A percentile compares a stretch with the other conserved stretches of the same genome.
These are phyloP conservation scores for Zootoca vivipara DNA, from an alignment of 2,113 vertebrate species.

Conservation along the genomic window DNA sequence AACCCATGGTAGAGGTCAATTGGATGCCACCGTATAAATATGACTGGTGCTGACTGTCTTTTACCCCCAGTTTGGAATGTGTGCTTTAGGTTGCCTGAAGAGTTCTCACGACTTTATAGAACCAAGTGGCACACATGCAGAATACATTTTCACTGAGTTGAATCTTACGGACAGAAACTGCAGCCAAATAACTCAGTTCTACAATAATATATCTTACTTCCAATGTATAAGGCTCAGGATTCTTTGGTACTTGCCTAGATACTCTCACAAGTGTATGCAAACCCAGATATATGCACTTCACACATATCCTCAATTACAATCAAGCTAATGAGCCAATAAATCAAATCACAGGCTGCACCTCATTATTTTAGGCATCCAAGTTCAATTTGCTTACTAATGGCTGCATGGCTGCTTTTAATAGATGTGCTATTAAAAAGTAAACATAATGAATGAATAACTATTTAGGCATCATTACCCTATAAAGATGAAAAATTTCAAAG, in stretches of 20 bases:
- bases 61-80: not conserved
- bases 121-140: not conserved
- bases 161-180: not conserved
- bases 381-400: conserved; percentile 73
- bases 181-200: not conserved
- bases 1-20: not conserved
- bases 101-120: not conserved
- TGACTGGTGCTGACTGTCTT: not conserved
- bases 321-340: conserved; percentile 66
- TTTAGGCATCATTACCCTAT: conserved; percentile 59
- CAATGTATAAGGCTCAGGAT: not conserved
- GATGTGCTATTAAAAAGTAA: conserved; percentile 65
- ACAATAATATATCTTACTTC: not conserved
- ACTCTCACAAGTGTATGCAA: not conserved
- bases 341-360: conserved; percentile 55
- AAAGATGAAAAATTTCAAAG: conserved; percentile 66
- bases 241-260: conserved; percentile 31
- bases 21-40: not conserved
- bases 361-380: conserved; percentile 63
- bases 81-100: not conserved
- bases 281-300: not conserved
- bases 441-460: conserved; percentile 68
- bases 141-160: not conserved
- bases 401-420: conserved; percentile 65
- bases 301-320: conserved; percentile 52